A percentile compares a stretch with the other conserved stretches of the same genome.
Evolutionary conservation across 2,797 vertebrate species (phyloP).

Genomic region (Cyprinella venusta): DNA sequence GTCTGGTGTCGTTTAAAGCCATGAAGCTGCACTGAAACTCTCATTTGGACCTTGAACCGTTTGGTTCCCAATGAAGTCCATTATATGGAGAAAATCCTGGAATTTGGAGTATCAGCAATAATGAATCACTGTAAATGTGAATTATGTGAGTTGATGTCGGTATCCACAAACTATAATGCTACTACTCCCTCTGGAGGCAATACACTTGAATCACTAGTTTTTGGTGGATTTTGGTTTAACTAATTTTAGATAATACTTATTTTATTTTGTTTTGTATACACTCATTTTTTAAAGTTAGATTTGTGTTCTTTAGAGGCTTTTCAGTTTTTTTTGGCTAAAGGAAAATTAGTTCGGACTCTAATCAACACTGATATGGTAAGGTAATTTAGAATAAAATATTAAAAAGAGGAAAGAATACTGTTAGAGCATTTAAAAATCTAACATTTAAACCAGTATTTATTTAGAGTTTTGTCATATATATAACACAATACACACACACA

Average conservation of each 20-base stretch:
- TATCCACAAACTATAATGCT: background rate
- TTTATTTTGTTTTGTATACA: background rate
- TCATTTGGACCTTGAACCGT: too few relatives aligned
- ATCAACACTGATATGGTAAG: background rate
- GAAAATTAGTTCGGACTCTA: background rate
- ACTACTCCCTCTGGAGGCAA: conserved; percentile 22
- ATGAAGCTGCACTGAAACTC: too few relatives aligned
- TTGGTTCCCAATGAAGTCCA: too few relatives aligned
- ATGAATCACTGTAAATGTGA: conserved; percentile 1
- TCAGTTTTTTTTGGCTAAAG: background rate
- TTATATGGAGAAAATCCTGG: too few relatives aligned
- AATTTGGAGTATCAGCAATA: background rate
- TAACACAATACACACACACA: too few relatives aligned
- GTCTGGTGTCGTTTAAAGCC: too few relatives aligned
- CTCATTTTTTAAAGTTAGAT: background rate
- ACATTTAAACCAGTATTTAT: background rate
- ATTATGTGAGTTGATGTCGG: background rate
- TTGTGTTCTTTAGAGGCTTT: background rate
- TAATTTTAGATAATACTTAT: background rate
- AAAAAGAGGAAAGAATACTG: background rate
- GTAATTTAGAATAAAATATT: background rate
- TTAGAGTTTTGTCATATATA: too few relatives aligned
- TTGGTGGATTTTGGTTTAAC: background rate
- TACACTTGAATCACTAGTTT: background rate
- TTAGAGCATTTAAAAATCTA: background rate